Evolutionary conservation across 2,797 vertebrate species (phyloP).

Genomic region (Steatocranus sp.): DNA sequence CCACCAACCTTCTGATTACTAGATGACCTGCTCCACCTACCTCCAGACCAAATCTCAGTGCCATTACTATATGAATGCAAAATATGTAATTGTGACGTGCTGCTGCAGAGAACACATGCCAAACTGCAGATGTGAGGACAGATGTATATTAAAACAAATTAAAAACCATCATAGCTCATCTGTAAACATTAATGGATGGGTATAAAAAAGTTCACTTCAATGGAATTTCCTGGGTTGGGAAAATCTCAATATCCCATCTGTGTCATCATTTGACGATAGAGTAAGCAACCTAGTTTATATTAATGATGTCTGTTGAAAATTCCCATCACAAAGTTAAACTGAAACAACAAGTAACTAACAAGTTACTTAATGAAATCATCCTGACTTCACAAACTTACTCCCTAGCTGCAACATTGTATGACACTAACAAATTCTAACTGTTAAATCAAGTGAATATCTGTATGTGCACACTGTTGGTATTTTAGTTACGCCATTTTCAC

Average conservation of each 20-base stretch:
- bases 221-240: background rate
- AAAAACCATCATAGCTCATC: background rate
- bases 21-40: background rate
- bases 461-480: background rate
- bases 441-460: background rate
- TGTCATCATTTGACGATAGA: background rate
- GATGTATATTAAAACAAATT: background rate
- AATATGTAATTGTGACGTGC: background rate
- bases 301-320: background rate
- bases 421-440: background rate
- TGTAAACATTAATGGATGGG: background rate
- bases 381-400: background rate
- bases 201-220: background rate
- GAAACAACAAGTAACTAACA: background rate
- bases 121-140: background rate
- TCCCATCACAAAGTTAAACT: background rate
- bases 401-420: background rate
- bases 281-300: background rate
- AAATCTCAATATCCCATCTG: background rate
- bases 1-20: background rate
- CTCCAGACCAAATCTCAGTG: background rate
- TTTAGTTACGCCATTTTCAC: background rate
- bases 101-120: rapidly evolving
- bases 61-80: background rate
- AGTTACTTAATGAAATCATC: background rate